Base-by-base conservation (phyloP, 2,113 vertebrate species). In the Theristicus caerulescens region DNA sequence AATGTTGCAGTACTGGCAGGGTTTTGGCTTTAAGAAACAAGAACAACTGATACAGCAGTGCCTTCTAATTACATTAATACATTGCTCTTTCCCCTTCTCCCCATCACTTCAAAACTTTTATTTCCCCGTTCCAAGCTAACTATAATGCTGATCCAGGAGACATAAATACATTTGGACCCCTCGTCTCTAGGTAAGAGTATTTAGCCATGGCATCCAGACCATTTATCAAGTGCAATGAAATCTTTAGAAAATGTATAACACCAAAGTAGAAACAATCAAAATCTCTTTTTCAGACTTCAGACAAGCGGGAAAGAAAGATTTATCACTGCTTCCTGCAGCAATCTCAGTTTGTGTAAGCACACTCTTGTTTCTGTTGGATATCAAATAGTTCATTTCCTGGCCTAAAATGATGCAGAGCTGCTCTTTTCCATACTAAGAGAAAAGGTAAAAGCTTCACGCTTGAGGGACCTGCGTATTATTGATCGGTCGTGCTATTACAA, bases 1-100 rank as follows among this genome's bases (percentile, higher is more conserved):
- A 61, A 98, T 98, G 94, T 98, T 98, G 97, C 98, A 98, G 91
- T 98, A 98, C 95, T 98, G 98, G 96, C 98, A 98, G 64, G 98
- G 98, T 80, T 98, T 98, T 16, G 98, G 98, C 98, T 98, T 82
- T 40, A 94, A 94, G 77, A 64, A 44, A 78, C 12, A 88, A 95
- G 36, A 91, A 72, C 13, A 91, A 73, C 11, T 5, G 22, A 58
- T 73, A 79, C 11, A 81, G 72, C 54, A 70, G 36, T n/a, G 36
- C 21, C 51, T 82, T 74, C 59, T 49, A 58, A 49, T 36, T 24
- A n/a, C n/a, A 47, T 27, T 6, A 64, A n/a, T 19, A 16, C 20
- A 9, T 13, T 25, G 24, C 21, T 58, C 21, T 6, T 82, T 34
- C 36, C 29, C 29, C 32, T 82, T n/a, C 80, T 73, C 47, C 69